Base-by-base conservation (phyloP, 2,888 invertebrate species). In the Drosophila sordidapex region DNA sequence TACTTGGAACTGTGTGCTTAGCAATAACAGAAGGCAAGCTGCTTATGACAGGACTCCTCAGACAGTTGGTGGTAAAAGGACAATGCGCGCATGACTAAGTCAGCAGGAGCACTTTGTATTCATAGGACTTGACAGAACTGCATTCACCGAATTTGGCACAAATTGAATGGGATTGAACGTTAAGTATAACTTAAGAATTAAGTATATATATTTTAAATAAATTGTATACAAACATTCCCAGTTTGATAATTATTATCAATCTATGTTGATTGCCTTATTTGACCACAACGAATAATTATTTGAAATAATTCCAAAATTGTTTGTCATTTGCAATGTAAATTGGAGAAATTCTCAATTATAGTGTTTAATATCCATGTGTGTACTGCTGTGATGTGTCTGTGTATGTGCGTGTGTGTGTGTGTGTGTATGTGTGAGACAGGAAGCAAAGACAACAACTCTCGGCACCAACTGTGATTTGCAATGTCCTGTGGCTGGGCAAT, bases 251-350 rank as follows among this genome's bases (percentile, higher is more conserved):
- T 27, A 60, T 35, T 60, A 51, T 18, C 36, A 7, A 35, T 49
- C 0, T 21, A 21, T 18, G n/a, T 38, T 63, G 69, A 49, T 61
- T 64, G 49, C 59, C 53, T 54, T 70, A 66, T 56, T 49, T 64
- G 53, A 49, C 54, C 66, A 65, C 65, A 57, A 57, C 49, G 69
- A 66, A 66, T 67, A 68, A 76, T 73, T 67, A 68, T 58, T 70
- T 65, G 46, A 71, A 67, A 70, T 76, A 73, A 81, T 76, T 51
- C 54, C 59, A 74, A 76, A 86, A 86, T 86, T 79, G 76, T 83
- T 76, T 75, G 59, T 35, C 65, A 62, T 83, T 83, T 79, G 79
- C 66, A 36, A 52, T 66, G 79, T 43, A 72, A 83, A 66, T 75
- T 70, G 53, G 25, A 52, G 62, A n/a, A 56, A 57, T 68, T 52